These are phyloP conservation scores for Trididemnum nubilum DNA, from an alignment of 23 tunicate species.

Conservation along the genomic window DNA sequence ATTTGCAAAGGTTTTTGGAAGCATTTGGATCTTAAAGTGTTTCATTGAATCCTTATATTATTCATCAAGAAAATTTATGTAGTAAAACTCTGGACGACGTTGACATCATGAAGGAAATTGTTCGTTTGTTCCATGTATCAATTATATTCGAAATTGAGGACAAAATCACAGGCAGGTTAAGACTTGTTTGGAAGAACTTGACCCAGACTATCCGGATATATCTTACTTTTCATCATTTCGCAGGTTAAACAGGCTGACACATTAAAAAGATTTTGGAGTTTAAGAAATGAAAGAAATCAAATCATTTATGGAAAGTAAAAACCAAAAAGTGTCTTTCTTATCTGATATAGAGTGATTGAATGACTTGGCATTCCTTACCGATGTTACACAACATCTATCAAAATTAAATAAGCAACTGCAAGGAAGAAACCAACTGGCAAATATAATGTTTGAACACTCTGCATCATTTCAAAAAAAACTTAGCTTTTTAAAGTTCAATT, in stretches of 20 bases:
- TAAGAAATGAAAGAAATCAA: slow-evolving; percentile 32
- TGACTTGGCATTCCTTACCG: slow-evolving; percentile 40
- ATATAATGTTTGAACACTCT: slow-evolving; percentile 32
- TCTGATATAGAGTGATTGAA: slow-evolving; percentile 26
- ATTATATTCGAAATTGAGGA: slow-evolving; percentile 36
- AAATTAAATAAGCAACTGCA: slow-evolving; percentile 27
- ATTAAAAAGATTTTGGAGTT: slow-evolving; percentile 50
- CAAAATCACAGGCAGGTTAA: slow-evolving; percentile 40
- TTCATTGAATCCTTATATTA: slow-evolving; percentile 25
- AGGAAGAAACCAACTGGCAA: slow-evolving; percentile 39
- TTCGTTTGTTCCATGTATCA: slow-evolving; percentile 32
- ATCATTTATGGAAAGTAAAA: slow-evolving; percentile 38
- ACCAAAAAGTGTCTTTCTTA: slow-evolving; percentile 33
- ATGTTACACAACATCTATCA: slow-evolving; percentile 33
- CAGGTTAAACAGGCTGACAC: slow-evolving; percentile 48
- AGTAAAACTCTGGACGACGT: not conserved
- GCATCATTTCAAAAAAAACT: slow-evolving; percentile 26
- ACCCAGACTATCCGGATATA: slow-evolving; percentile 42
- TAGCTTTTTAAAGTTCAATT: not conserved
- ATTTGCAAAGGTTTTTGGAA: not conserved
- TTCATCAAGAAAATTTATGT: slow-evolving; percentile 45
- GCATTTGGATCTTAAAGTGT: not conserved
- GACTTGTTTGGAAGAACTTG: slow-evolving; percentile 34
- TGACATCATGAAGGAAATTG: slow-evolving; percentile 45
- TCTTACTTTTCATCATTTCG: slow-evolving; percentile 41